Evolutionary conservation across 2,113 vertebrate genomes (phyloP), one percentile per base, ranked within the genome.

Genomic region (Myocastor coypus): DNA sequence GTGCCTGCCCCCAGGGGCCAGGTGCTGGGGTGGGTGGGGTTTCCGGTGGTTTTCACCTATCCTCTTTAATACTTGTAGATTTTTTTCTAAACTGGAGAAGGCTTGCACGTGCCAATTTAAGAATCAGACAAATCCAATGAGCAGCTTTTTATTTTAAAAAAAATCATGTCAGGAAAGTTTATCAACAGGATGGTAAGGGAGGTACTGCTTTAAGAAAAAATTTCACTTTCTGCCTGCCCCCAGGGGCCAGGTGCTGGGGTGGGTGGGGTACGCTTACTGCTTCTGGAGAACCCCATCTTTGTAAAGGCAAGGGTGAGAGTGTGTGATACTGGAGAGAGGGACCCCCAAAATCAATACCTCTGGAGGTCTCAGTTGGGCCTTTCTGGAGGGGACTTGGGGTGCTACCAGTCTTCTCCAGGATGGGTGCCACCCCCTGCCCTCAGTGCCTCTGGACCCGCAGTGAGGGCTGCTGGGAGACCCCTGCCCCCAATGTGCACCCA

Each of bases 11-110:
- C 80, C 95, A 7, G 1, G 42, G 2, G 26, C 83, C 92, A 85
- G 87, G 87, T 52, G 80, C 78, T 4, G 37, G n/a, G 32, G 80
- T 3, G 63, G 82, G 95, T 26, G 92, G 94, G 91, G 42, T 68
- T 96, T 97, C 97, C 90, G 92, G 94, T 73, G 94, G 87, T 78
- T 93, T 95, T 89, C 71, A 86, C 68, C 94, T 89, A 91, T 91
- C 87, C 87, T 96, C 85, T 92, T 68, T 75, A 2, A 14, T 61
- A 50, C 26, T 69, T 85, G 89, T 22, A 77, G 73, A 92, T 73
- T 91, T 95, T 93, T 93, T 86, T 91, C 95, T 89, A 92, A 89
- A 86, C 83, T 10, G 2, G 55, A 94, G 77, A 22, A 82, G 68
- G 73, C 9, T 8, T 22, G 83, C 83, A 84, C 7, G 59, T 86